Conservation (phyloP, 2,797 vertebrate species). For the Ambastaia sidthimunki region DNA sequence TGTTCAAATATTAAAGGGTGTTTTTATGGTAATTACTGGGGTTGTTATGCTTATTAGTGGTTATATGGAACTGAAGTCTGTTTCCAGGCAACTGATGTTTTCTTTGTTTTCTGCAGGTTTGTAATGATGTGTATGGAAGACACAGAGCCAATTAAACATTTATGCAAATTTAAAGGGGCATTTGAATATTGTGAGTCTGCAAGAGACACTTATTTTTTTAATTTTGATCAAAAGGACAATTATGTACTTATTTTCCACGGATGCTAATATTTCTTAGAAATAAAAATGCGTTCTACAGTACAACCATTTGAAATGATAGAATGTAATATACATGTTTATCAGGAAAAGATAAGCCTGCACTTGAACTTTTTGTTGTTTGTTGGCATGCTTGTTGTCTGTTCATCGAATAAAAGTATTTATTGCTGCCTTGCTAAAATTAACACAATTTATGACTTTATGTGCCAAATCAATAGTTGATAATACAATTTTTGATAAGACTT, state of each 20-base stretch:
- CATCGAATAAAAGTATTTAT: constrained; percentile 66
- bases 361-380: constrained; percentile 67
- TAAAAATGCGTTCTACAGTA: constrained; percentile 69
- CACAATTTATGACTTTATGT: constrained; percentile 42
- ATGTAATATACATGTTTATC: constrained; percentile 62
- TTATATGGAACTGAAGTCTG: constrained; percentile 68
- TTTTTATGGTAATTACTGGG: constrained; percentile 69
- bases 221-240: constrained; percentile 69
- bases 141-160: constrained; percentile 75
- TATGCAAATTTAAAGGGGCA: constrained; percentile 82
- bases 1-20: constrained; percentile 72
- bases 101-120: constrained; percentile 75
- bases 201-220: constrained; percentile 80
- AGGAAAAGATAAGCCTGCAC: constrained; percentile 69
- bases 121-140: constrained; percentile 73
- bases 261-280: constrained; percentile 76
- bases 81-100: constrained; percentile 76
- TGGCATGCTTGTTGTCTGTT: constrained; percentile 75
- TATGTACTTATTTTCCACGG: constrained; percentile 82
- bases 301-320: constrained; percentile 69
- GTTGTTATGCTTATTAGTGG: constrained; percentile 75
- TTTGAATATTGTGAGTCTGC: constrained; percentile 75
- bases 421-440: constrained; percentile 64
- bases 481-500: constrained; percentile 43
- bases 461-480: constrained; percentile 20